These are phyloP conservation scores for Peromyscus californicus DNA, from an alignment of 2,113 vertebrate genomes.

Conservation along the genomic window DNA sequence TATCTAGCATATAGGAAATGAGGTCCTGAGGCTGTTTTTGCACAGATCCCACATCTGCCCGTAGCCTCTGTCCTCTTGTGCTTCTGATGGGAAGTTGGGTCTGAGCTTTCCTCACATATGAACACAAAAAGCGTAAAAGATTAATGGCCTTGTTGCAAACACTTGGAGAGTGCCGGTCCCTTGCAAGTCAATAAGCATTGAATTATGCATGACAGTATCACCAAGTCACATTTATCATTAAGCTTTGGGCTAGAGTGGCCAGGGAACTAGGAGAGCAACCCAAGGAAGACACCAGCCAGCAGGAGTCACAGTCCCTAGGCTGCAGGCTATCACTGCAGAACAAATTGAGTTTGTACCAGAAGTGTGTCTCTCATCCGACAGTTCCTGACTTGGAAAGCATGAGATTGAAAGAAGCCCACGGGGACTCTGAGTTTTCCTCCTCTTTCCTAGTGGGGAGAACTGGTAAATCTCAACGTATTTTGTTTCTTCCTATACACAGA, in stretches of 20 bases:
- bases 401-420: neutral
- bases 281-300: neutral
- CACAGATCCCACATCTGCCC: neutral
- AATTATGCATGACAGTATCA: conserved; percentile 66
- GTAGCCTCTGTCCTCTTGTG: neutral
- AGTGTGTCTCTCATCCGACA: neutral
- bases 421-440: neutral
- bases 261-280: conserved; percentile 14
- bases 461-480: conserved; percentile 29
- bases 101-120: conserved; percentile 65
- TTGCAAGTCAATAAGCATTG: conserved; percentile 79
- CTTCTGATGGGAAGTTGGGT: conserved; percentile 57
- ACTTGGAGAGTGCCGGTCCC: conserved; percentile 70
- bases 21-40: conserved; percentile 4
- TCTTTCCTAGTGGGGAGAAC: neutral
- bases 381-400: neutral
- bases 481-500: neutral
- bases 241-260: neutral
- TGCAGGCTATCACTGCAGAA: conserved; percentile 43
- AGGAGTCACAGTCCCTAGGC: neutral
- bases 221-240: conserved; percentile 60
- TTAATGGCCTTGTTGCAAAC: conserved; percentile 81
- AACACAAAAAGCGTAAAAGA: conserved; percentile 82
- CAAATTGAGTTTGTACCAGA: neutral
- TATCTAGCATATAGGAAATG: neutral